Evolutionary conservation across 1,140 invertebrate species (phyloP), one percentile per base, ranked within the genome.

Genomic region (Linepithema humile): DNA sequence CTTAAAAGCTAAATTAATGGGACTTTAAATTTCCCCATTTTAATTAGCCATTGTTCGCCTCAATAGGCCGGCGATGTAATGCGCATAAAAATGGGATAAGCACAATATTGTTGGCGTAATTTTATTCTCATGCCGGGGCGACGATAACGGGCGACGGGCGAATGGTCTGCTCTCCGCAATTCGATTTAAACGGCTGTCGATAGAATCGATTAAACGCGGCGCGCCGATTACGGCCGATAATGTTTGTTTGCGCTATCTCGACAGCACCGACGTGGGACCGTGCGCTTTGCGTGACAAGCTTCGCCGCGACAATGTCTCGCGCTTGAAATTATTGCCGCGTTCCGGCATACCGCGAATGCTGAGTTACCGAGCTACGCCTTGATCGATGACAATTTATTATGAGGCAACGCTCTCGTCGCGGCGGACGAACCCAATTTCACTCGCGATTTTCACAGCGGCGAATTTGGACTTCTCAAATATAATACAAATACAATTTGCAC

Each of bases 41-140:
- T 87, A 87, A 87, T 87, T 87, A 87, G 62, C 86, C 48, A 87
- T 87, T 87, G 86, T 87, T 78, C 62, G 29, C 17, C 7, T 7
- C 38, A 45, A 45, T 48, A 77, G 53, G 62, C 60, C 53, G 45
- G 26, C 69, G 43, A 50, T 38, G 57, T 77, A 65, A 77, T 43
- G 55, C 43, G 69, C 78, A 69, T 84, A 83, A 82, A 84, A 87
- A 80, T 40, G 70, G 74, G 80, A 87, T 62, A 77, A 65, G 83
- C 40, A 57, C 83, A 45, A 85, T 85, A 75, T 80, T 77, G 65
- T 85, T 65, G 53, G 65, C 85, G 77, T 83, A 87, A 87, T 87
- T 87, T 77, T 74, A 82, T 87, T 87, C 83, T 72, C 72, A 69
- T 53, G 50, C 29, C 43, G 29, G 32, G 20, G 50, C 70, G 80